Conservation (phyloP, 2,797 vertebrate species). For the Rhinatrema bivittatum region DNA sequence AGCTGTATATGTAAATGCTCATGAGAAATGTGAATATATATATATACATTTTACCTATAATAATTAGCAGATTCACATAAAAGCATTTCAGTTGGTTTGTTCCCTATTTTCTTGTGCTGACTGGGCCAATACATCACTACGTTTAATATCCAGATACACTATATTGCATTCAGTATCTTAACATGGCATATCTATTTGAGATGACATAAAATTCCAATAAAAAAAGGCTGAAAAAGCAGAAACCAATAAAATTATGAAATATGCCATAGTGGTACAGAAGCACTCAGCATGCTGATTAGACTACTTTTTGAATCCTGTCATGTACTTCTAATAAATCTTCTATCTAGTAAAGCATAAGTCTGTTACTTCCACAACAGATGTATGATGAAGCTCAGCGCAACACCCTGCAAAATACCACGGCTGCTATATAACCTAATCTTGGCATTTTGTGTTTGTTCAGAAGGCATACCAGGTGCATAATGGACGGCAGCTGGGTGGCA, state of each 20-base stretch:
- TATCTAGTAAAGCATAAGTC: neutral
- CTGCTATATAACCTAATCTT: conserved; percentile 36
- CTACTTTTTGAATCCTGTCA: conserved; percentile 1
- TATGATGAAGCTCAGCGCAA: conserved; percentile 1
- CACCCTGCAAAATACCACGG: conserved; percentile 32
- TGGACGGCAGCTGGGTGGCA: conserved; percentile 59
- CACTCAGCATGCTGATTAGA: neutral
- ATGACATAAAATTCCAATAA: neutral
- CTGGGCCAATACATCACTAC: neutral
- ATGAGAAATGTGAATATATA: too few species aligned
- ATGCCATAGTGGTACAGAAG: too few species aligned
- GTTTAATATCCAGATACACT: neutral
- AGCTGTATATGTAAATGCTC: too few species aligned
- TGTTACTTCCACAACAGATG: neutral
- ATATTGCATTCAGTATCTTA: conserved; percentile 1
- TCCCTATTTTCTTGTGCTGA: neutral
- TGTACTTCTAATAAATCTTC: conserved; percentile 4
- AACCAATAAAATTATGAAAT: conserved; percentile 3
- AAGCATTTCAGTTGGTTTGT: neutral
- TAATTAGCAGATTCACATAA: neutral
- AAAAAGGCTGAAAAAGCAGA: neutral
- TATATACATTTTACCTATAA: too few species aligned
- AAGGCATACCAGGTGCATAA: conserved; percentile 45
- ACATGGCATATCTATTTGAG: neutral
- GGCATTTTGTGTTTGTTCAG: conserved; percentile 44